Evolutionary conservation across 2,113 vertebrate genomes (phyloP), one percentile per base, ranked within the genome.

Genomic region (Oncorhynchus kisutch): DNA sequence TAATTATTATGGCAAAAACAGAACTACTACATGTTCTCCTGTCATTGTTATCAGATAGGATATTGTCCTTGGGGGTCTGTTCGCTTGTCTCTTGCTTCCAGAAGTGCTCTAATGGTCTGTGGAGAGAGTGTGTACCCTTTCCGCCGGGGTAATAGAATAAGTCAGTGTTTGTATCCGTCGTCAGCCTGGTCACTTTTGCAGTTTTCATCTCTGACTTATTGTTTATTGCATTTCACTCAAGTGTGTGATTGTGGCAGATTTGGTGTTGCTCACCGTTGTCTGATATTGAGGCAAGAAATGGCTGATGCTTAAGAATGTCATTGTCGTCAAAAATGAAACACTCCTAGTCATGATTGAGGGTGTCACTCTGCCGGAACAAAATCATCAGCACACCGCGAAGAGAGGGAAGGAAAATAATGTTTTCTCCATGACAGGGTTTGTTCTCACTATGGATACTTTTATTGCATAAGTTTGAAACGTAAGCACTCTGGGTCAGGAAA

Each of bases 391-490:
- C 34, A 48, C 64, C 3, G 3, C 3, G 39, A 45, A 67, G 65
- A 9, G 24, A 67, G 25, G 65, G 25, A 14, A 24, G 24, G 65
- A 62, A 62, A 24, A 54, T 84, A 81, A 60, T 70, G 83, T 89
- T 81, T 82, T 68, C 77, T 66, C 75, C 67, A 69, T 11, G 78
- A 87, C 82, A 66, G 68, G 68, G 72, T 74, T 74, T 78, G 71
- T 82, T 84, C 79, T 79, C 60, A 70, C 77, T 83, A 75, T 85
- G 72, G 78, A 75, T 48, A 74, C 74, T 72, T 85, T 81, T 87
- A 88, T 90, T 82, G 84, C 80, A 86, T 54, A 8, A 76, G 65
- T 74, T n/a, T 86, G 84, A 90, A 84, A 79, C 72, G 79, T 85
- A 84, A 85, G 85, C 84, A 72, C 71, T 86, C 62, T 66, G n/a